Evolutionary conservation across 2,113 vertebrate genomes (phyloP).

Genomic region (Thunnus thynnus): DNA sequence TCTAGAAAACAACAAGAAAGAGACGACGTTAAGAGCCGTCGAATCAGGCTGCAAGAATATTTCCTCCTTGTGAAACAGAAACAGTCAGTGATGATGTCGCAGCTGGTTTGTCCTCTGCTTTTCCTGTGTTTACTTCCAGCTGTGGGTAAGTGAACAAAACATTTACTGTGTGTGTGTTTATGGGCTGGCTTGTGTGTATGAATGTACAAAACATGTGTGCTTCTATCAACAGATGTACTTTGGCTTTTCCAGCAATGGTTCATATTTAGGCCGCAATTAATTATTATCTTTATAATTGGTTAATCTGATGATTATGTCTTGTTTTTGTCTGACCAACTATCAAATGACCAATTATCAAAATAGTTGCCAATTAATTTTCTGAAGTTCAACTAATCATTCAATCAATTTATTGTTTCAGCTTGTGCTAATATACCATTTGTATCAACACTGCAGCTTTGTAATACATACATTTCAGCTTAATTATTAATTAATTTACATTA

Average conservation of each 20-base stretch:
- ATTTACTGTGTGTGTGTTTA: not conserved
- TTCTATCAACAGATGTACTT: not conserved
- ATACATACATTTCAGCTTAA: too few species aligned
- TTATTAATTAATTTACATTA: too few species aligned
- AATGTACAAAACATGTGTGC: not conserved
- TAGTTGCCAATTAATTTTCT: too few species aligned
- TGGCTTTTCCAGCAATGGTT: not conserved
- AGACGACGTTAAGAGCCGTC: not conserved
- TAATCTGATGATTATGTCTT: not conserved
- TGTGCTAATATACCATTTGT: too few species aligned
- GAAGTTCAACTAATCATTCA: too few species aligned
- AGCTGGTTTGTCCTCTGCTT: constrained; percentile 49
- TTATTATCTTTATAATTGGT: not conserved
- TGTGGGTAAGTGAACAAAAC: constrained; percentile 70
- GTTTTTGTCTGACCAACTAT: too few species aligned
- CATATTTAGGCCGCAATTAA: not conserved
- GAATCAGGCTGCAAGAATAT: not conserved
- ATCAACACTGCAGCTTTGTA: too few species aligned
- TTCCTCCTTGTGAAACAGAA: not conserved
- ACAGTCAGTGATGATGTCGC: constrained; percentile 69
- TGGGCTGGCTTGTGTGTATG: not conserved
- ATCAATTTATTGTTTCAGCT: too few species aligned
- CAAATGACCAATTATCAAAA: too few species aligned
- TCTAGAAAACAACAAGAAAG: not conserved
- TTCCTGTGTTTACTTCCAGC: constrained; percentile 67